Conservation (phyloP, 2,888 invertebrate genomes). For the Leucophenga maculata region DNA sequence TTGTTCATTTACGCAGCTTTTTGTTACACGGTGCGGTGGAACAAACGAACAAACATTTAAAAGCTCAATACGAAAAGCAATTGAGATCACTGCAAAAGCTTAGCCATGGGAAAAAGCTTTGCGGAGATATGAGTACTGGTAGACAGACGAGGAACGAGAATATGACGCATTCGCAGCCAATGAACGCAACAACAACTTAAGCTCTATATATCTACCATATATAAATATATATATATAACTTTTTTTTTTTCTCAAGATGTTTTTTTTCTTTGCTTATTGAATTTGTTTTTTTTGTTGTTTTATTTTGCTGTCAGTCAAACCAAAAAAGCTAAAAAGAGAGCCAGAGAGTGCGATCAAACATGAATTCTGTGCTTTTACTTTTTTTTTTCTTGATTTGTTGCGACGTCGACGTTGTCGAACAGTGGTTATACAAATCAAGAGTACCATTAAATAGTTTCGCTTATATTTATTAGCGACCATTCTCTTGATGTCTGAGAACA, state of each 20-base stretch:
- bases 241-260: background rate
- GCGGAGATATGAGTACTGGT: too few relatives aligned
- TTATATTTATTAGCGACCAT: too few relatives aligned
- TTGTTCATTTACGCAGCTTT: too few relatives aligned
- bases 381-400: background rate
- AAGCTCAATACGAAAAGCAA: too few relatives aligned
- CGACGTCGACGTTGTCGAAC: background rate
- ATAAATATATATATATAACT: background rate
- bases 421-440: too few relatives aligned
- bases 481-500: too few relatives aligned
- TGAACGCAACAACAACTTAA: conserved; percentile 5
- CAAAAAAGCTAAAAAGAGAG: too few relatives aligned
- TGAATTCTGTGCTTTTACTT: background rate
- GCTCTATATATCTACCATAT: background rate
- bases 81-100: too few relatives aligned
- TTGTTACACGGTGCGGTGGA: too few relatives aligned
- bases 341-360: background rate
- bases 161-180: conserved; percentile 16
- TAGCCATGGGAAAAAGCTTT: too few relatives aligned
- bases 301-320: background rate
- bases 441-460: too few relatives aligned
- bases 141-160: background rate
- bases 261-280: background rate
- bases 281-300: background rate
- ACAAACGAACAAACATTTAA: too few relatives aligned